phyloP scores from a whole-genome alignment of 1,140 invertebrate genomes.

The Sycophaga agraensis region DNA sequence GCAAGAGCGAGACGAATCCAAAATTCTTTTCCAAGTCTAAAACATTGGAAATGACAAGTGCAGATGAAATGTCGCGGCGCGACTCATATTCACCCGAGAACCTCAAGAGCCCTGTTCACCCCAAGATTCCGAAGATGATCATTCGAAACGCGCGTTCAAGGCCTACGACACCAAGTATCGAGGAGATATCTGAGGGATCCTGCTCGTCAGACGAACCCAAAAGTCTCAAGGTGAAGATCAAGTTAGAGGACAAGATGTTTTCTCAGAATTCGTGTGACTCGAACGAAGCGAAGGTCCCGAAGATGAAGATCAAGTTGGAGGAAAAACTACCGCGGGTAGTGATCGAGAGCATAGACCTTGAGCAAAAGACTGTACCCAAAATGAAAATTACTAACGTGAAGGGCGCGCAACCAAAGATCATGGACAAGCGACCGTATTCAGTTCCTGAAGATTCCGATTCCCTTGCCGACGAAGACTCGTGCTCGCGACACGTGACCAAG shows the following conservation, averaged over 20 bases:
- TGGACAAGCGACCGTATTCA: conserved; percentile 5
- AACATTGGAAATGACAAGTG: conserved; percentile 11
- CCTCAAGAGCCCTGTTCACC: conserved; percentile 23
- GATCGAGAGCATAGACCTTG: conserved; percentile 37
- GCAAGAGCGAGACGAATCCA: conserved; percentile 41
- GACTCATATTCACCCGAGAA: neutral
- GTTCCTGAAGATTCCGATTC: neutral
- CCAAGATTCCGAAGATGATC: conserved; percentile 56
- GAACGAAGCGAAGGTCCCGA: conserved; percentile 44
- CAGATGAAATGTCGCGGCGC: conserved; percentile 3
- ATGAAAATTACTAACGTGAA: conserved; percentile 47
- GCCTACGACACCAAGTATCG: conserved; percentile 47
- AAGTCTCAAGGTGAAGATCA: conserved; percentile 33
- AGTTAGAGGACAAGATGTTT: conserved; percentile 35
- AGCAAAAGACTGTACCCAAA: conserved; percentile 43
- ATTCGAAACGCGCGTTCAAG: conserved; percentile 51
- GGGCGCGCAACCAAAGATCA: conserved; percentile 29
- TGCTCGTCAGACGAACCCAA: conserved; percentile 29
- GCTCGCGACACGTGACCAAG: conserved; percentile 2
- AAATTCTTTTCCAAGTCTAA: conserved; percentile 34
- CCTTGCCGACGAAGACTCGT: conserved; percentile 3
- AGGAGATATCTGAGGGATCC: conserved; percentile 37
- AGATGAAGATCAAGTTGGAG: conserved; percentile 54
- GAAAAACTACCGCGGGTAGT: conserved; percentile 45
- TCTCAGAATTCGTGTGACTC: conserved; percentile 1